phyloP scores from a whole-genome alignment of 2,797 vertebrate species.

The Arrhamphus sclerolepis region DNA sequence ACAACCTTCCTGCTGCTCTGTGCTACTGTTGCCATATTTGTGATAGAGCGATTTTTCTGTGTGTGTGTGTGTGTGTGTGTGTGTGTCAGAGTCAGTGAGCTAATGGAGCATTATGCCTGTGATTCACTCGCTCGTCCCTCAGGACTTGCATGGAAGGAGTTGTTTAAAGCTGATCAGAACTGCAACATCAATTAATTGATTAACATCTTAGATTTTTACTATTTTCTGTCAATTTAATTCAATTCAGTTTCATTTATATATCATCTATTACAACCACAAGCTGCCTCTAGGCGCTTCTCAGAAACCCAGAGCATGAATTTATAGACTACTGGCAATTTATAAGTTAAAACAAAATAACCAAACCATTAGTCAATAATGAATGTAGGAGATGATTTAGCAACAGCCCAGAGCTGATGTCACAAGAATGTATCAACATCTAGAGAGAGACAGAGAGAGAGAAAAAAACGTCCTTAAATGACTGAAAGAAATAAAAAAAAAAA shows the following conservation, averaged over 20 bases:
- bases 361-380: not conserved
- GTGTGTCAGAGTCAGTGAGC: constrained; percentile 60
- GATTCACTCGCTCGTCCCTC: constrained; percentile 70
- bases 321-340: no score
- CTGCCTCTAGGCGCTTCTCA: no score
- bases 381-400: not conserved
- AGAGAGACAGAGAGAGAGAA: not conserved
- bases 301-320: no score
- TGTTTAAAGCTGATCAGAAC: not conserved
- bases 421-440: constrained; percentile 4
- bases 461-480: not conserved
- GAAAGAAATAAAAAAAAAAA: not conserved
- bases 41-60: constrained; percentile 33
- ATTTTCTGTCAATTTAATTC: no score
- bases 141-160: constrained; percentile 55
- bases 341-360: not conserved
- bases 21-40: constrained; percentile 39
- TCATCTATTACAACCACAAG: no score
- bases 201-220: no score
- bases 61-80: constrained; percentile 15
- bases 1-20: constrained; percentile 42
- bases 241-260: no score
- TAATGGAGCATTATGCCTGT: constrained; percentile 70
- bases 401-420: not conserved
- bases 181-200: no score